Evolutionary conservation across 2,113 vertebrate genomes (phyloP).

Genomic region (Tenrec ecaudatus): DNA sequence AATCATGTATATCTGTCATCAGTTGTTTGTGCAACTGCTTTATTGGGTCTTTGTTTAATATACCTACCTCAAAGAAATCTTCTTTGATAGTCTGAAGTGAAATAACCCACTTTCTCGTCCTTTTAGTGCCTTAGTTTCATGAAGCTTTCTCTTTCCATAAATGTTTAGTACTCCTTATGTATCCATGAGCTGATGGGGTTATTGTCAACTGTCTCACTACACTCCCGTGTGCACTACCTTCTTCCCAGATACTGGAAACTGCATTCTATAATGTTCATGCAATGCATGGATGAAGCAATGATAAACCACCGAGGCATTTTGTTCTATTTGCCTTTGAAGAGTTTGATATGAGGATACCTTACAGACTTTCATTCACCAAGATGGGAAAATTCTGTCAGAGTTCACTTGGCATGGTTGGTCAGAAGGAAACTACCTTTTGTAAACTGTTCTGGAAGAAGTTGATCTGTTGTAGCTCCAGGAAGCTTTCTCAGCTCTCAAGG

Average conservation of each 20-base stretch:
- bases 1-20: accelerated
- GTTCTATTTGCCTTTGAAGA: accelerated
- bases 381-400: accelerated
- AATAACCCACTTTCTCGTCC: accelerated
- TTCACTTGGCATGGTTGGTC: too few relatives aligned
- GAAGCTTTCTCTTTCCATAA: not conserved
- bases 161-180: not conserved
- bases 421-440: too few relatives aligned
- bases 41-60: too few relatives aligned
- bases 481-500: not conserved
- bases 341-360: accelerated
- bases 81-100: too few relatives aligned
- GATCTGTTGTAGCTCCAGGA: not conserved
- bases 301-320: accelerated
- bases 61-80: not conserved
- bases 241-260: accelerated
- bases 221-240: accelerated
- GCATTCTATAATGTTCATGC: accelerated
- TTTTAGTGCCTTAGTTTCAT: not conserved
- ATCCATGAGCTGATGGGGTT: not conserved
- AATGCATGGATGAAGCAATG: accelerated
- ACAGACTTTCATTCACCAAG: accelerated
- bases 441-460: too few relatives aligned
- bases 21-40: accelerated
- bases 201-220: not conserved